Evolutionary conservation across 2,797 vertebrate species (phyloP).

Genomic region (Sardinella longiceps): DNA sequence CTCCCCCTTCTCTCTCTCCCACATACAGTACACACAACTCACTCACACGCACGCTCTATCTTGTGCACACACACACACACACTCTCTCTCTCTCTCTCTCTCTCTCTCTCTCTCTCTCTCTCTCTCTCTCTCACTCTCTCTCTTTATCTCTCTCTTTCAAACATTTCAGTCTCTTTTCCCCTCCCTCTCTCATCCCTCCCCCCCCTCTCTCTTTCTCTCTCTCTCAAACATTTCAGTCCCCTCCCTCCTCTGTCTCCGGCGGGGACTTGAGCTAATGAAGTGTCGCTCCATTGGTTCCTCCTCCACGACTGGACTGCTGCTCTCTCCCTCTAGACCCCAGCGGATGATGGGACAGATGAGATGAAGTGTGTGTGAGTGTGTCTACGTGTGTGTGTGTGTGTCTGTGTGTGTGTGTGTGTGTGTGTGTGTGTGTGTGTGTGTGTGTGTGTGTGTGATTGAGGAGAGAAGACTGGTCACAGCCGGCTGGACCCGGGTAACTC

Average conservation of each 20-base stretch:
- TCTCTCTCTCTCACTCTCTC: not conserved
- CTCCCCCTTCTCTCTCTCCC: not conserved
- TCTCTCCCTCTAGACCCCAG: not conserved
- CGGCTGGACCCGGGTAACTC: not conserved
- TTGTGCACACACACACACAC: not conserved
- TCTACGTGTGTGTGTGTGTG: constrained; percentile 32
- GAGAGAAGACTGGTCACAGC: not conserved
- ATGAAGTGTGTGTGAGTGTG: constrained; percentile 23
- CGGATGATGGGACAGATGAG: not conserved
- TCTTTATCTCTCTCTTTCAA: no score
- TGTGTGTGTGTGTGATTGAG: not conserved
- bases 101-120: not conserved
- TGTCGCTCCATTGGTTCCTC: constrained; percentile 8
- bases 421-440: constrained; percentile 25
- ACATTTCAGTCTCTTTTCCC: no score
- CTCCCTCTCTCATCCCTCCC: not conserved
- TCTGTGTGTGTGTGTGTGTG: constrained; percentile 22
- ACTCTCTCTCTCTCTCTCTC: no score
- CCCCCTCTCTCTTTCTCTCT: not conserved
- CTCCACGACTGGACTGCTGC: not conserved
- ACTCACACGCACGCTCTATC: not conserved
- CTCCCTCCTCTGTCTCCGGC: not conserved
- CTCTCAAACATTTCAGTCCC: no score
- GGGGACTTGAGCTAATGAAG: not conserved
- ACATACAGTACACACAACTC: no score